Evolutionary conservation across 1,140 invertebrate species (phyloP), one percentile per base, ranked within the genome.

Genomic region (Alviniconcha marisindica): DNA sequence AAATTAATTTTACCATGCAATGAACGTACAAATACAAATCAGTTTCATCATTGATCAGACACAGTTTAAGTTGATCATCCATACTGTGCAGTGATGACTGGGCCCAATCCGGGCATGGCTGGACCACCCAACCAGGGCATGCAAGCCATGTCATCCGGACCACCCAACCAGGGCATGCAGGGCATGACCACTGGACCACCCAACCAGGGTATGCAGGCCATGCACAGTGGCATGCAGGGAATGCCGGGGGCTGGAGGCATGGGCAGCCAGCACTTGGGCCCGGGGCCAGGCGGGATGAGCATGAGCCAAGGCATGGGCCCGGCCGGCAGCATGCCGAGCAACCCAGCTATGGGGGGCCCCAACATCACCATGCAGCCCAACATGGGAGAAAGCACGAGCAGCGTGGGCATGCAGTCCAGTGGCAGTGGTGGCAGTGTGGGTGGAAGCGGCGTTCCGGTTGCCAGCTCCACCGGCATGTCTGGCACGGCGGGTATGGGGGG

Each of bases 121-220:
- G 44, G 44, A 18, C 44, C 44, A 1, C 33, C 78, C 31, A 80
- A 31, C 78, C 78, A 33, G 12, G 60, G 33, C n/a, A 69, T 80
- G 78, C 7, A 18, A 48, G n/a, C n/a, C n/a, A n/a, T n/a, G n/a
- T 28, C 28, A 33, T 36, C 21, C 10, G 78, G 38, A 7, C 78
- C 71, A 7, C 81, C 81, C 28, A 56, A 80, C 38, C 88, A 87
- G 69, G 83, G 82, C 95, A 96, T 82, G 81, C 56, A 76, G 31
- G 86, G 87, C 31, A 87, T 88, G 83, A 79, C 84, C 73, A 83
- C 79, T 31, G 66, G 77, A 56, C 79, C 69, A 48, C 83, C 85
- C 18, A 80, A 77, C 42, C 85, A 84, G 76, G 81, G 84, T n/a
- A 85, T 87, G 82, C 56, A 63, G 40, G 63, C 60, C 14, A 83